Evolutionary conservation across 2,113 vertebrate genomes (phyloP), one percentile per base, ranked within the genome.

Genomic region (Donacobius atricapilla): DNA sequence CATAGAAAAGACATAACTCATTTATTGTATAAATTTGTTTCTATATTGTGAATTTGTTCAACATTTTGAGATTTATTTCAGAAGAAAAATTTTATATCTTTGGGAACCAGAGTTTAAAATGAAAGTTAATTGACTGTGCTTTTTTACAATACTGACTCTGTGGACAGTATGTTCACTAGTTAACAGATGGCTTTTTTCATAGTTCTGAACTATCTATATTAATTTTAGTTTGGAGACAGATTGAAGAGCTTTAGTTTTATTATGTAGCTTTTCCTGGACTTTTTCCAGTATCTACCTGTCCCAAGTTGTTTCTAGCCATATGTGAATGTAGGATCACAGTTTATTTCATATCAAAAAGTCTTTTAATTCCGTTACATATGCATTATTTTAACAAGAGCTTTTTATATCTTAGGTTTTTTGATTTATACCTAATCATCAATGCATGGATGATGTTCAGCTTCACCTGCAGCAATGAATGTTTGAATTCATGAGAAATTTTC

Each of bases 211-310:
- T 61, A 64, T 69, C 44, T 89, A 20, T 78, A 90, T 94, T 83
- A 90, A 93, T 96, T 96, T 94, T 94, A 93, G 90, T 87, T 95
- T 92, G 51, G 60, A 91, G 80, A 95, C 83, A 93, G 82, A 76
- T 60, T 90, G 88, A 87, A 92, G 70, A 94, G 90, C 70, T 42
- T 89, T 80, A 57, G 25, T 77, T 97, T 89, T 79, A 91, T 69
- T 73, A 65, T 65, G 10, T 54, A 83, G n/a, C 2, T 77, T 78
- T 95, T 92, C 33, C 39, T 89, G 89, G 51, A 91, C 15, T 14
- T 73, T 70, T 94, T 96, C 73, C 92, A 90, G 23, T n/a, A 39
- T 22, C 54, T 94, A 96, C 90, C 90, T 97, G 83, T 89, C 79
- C 44, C 61, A 30, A 87, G 63, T 66, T 86, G 23, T 90, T 87